A percentile compares a stretch with the other conserved stretches of the same genome.
Conservation (phyloP, 2,888 invertebrate genomes). For the Mythimna ferrago region DNA sequence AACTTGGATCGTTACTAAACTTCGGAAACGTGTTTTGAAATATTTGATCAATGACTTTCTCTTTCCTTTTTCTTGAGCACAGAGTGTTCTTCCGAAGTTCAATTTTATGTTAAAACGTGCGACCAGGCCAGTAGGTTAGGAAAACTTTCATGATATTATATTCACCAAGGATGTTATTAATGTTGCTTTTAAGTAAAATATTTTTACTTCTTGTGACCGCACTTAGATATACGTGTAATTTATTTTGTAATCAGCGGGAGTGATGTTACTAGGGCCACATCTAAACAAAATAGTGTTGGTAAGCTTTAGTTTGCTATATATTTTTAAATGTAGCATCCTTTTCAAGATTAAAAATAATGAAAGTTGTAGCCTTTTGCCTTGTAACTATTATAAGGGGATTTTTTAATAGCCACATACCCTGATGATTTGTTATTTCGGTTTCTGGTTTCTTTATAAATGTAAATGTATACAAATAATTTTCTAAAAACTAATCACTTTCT, state of each 20-base stretch:
- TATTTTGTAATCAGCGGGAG: neutral
- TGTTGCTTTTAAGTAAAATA: slow-evolving; percentile 41
- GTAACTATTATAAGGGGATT: neutral
- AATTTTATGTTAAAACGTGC: slow-evolving; percentile 58
- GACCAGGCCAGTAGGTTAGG: slow-evolving; percentile 28
- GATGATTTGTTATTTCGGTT: neutral
- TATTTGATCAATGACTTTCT: slow-evolving; percentile 62
- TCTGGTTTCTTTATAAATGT: neutral
- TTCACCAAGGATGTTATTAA: slow-evolving; percentile 41
- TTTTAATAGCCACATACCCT: neutral
- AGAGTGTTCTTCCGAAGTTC: slow-evolving; percentile 49
- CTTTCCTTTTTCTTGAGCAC: slow-evolving; percentile 45
- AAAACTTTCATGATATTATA: slow-evolving; percentile 45
- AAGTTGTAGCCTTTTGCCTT: neutral
- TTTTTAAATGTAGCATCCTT: neutral
- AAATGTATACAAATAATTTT: neutral
- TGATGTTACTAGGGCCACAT: neutral
- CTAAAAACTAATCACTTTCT: neutral
- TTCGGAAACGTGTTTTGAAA: slow-evolving; percentile 59
- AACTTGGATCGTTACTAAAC: slow-evolving; percentile 55
- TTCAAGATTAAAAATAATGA: neutral
- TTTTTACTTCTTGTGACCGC: neutral
- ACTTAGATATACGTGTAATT: neutral
- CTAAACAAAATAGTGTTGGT: neutral
- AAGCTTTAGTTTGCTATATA: neutral